Conservation (phyloP, 1,140 invertebrate species). For the Vanessa atalanta region DNA sequence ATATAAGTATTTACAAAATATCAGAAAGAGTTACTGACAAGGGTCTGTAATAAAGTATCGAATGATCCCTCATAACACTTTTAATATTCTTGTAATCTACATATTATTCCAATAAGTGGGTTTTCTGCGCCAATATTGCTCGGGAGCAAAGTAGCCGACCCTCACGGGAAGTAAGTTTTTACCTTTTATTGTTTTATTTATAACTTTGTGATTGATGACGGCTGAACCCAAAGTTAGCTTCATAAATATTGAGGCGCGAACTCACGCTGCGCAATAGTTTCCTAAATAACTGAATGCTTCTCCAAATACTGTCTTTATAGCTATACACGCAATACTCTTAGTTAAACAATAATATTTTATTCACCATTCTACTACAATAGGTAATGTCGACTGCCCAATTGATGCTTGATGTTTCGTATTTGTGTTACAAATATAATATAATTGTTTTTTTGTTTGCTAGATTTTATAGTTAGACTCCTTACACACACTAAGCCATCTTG, state of each 20-base stretch:
- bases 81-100: conserved; percentile 77
- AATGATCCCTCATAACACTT: conserved; percentile 62
- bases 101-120: conserved; percentile 80
- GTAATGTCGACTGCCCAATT: too few relatives aligned
- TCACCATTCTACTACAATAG: too few relatives aligned
- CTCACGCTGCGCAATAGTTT: conserved; percentile 68
- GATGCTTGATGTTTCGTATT: too few relatives aligned
- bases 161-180: conserved; percentile 62
- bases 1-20: background rate
- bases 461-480: too few relatives aligned
- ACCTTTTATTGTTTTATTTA: conserved; percentile 81
- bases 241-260: conserved; percentile 77
- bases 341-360: too few relatives aligned
- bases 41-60: conserved; percentile 59
- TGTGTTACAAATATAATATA: too few relatives aligned
- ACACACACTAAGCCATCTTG: too few relatives aligned
- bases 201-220: conserved; percentile 80
- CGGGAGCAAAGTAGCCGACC: conserved; percentile 63
- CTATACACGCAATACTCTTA: background rate
- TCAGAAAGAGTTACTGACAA: conserved; percentile 51
- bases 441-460: too few relatives aligned
- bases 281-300: conserved; percentile 20
- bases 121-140: conserved; percentile 71
- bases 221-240: conserved; percentile 67
- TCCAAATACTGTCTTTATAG: background rate